Conservation (phyloP, 2,113 vertebrate genomes). For the Malurus melanocephalus region DNA sequence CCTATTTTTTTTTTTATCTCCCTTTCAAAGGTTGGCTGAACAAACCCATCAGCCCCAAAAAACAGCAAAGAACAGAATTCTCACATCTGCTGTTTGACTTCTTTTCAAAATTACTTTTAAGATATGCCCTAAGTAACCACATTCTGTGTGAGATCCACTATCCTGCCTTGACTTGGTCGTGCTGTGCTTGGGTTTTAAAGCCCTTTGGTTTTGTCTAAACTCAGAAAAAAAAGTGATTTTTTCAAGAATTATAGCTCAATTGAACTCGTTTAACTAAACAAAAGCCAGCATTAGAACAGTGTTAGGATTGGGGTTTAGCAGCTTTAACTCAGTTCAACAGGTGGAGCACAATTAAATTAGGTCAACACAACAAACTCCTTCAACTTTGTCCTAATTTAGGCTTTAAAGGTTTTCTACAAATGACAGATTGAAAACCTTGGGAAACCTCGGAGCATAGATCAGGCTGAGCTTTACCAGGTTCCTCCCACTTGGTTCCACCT, state of each 20-base stretch:
- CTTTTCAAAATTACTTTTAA: neutral
- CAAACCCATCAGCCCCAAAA: neutral
- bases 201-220: neutral
- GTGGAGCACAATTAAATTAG: neutral
- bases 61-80: neutral
- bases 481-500: neutral
- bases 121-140: neutral
- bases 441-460: neutral
- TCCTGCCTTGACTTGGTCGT: neutral
- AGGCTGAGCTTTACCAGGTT: neutral
- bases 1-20: neutral
- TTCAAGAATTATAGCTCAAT: neutral
- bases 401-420: neutral
- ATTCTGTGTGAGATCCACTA: too few relatives aligned
- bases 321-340: neutral
- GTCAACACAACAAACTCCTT: neutral
- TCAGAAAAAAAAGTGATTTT: neutral
- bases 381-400: neutral
- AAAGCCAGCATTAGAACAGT: neutral
- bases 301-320: neutral
- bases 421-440: neutral
- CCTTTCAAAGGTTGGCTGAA: neutral
- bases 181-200: neutral
- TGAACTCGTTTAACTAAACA: neutral
- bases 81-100: neutral